Evolutionary conservation across 35 echinoderm and acorn worm species (phyloP), one percentile per base, ranked within the genome.

Genomic region (Acanthaster planci): DNA sequence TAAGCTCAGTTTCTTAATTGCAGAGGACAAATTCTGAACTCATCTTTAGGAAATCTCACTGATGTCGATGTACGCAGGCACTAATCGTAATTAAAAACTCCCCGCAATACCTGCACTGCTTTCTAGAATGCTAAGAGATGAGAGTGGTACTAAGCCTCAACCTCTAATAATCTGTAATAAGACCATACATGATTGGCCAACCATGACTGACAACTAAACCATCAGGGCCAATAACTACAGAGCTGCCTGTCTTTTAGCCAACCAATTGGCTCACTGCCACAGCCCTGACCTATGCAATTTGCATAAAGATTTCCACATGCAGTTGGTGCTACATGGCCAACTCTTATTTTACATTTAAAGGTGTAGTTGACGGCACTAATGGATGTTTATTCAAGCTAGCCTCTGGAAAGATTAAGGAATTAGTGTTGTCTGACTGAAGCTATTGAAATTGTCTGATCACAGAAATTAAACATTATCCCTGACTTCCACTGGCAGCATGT

Each of bases 121-220:
- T 72, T 8, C 34, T 26, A 31, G 26, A 72, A 72, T 72, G 64
- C 64, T 10, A 72, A 29, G 64, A 26, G 2, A 72, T 72, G 3
- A n/a, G n/a, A n/a, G n/a, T 72, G 6, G 30, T 35, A 31, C 18
- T 12, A 21, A 26, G 64, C 64, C 23, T 26, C 18, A 72, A 12
- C 19, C 21, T 4, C 64, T 7, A 21, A 26, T 34, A 6, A 47
- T 47, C 4, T 4, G 4, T 47, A 47, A 47, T 35, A 72, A 21
- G 14, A 29, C 34, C 64, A 72, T 10, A 8, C 34, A 72, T 72
- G 64, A 72, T 72, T 72, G 64, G 64, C 26, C 64, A 72, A 72
- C 64, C 64, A 72, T 72, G 64, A 72, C 64, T 72, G 64, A 72
- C 2, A 26, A 72, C 64, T 72, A 31, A 26, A 72, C 64, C 64